Conservation (phyloP, 2,888 invertebrate species). For the Embidobia sp. region DNA sequence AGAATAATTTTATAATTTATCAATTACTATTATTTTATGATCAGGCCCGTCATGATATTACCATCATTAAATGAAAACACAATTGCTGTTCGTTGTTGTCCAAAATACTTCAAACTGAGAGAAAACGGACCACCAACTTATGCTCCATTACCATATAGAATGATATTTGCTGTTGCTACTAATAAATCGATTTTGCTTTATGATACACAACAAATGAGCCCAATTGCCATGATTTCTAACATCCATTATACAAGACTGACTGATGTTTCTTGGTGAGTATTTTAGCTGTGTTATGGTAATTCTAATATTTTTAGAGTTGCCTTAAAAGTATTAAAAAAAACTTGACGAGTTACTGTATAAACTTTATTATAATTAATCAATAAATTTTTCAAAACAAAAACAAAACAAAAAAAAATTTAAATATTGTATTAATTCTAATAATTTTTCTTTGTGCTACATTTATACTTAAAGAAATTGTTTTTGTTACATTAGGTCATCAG, state of each 20-base stretch:
- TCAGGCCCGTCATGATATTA: constrained; percentile 89
- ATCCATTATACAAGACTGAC: constrained; percentile 95
- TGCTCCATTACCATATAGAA: constrained; percentile 87
- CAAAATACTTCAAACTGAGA: constrained; percentile 86
- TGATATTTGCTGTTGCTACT: constrained; percentile 96
- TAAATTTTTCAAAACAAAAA: no score
- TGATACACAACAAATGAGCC: constrained; percentile 92
- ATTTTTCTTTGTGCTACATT: no score
- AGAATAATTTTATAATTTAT: no score
- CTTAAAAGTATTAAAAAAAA: no score
- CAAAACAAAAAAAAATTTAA: no score
- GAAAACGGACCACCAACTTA: constrained; percentile 83
- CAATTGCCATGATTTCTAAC: constrained; percentile 90
- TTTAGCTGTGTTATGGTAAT: no score
- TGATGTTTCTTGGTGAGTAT: constrained; percentile 89
- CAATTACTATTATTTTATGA: constrained; percentile 5
- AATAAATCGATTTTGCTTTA: constrained; percentile 92
- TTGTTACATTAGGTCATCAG: constrained; percentile 88
- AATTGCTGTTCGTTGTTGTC: constrained; percentile 92
- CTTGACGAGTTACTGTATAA: no score
- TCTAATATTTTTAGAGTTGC: no score
- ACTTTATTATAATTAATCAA: no score
- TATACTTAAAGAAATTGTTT: no score
- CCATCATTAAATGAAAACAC: constrained; percentile 92
- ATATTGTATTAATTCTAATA: no score